Percentiles rank a stretch among this genome's conserved stretches.
phyloP scores from a whole-genome alignment of 2,113 vertebrate genomes.

The Cyprinodon brontotheroides region DNA sequence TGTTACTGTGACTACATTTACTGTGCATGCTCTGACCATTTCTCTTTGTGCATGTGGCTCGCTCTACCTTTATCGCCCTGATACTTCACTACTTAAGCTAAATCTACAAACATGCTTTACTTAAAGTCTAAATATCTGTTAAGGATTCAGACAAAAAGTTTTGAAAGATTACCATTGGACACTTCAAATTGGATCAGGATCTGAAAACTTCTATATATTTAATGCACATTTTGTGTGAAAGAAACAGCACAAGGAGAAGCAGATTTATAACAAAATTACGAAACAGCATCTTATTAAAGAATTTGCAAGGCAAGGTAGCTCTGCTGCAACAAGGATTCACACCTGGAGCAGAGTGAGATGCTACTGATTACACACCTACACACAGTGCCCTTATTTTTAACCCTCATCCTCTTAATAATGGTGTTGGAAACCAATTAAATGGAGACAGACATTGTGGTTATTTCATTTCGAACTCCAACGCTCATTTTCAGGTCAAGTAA shows the following conservation, averaged over 20 bases:
- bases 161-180: not conserved
- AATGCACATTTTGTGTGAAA: not conserved
- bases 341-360: not conserved
- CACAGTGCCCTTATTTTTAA: slow-evolving; percentile 17
- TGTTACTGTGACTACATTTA: slow-evolving; percentile 49
- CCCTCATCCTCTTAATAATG: slow-evolving; percentile 14
- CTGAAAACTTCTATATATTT: not conserved
- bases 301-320: not conserved
- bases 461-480: slow-evolving; percentile 1
- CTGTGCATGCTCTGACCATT: slow-evolving; percentile 34
- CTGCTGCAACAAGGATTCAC: not conserved
- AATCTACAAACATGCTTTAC: slow-evolving; percentile 16
- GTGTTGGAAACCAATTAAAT: slow-evolving; percentile 11
- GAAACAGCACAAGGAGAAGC: not conserved
- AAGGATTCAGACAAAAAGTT: not conserved
- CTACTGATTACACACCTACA: slow-evolving; percentile 32
- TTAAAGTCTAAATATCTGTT: slow-evolving; percentile 25
- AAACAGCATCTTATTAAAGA: not conserved
- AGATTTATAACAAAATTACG: not conserved
- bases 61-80: slow-evolving; percentile 15
- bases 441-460: not conserved
- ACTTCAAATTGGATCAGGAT: not conserved
- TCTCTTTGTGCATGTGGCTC: not conserved
- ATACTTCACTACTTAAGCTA: slow-evolving; percentile 25
- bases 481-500: not conserved